Percentiles rank a stretch among this genome's conserved stretches.
phyloP scores from a whole-genome alignment of 2,113 vertebrate species.

The Osmerus mordax region DNA sequence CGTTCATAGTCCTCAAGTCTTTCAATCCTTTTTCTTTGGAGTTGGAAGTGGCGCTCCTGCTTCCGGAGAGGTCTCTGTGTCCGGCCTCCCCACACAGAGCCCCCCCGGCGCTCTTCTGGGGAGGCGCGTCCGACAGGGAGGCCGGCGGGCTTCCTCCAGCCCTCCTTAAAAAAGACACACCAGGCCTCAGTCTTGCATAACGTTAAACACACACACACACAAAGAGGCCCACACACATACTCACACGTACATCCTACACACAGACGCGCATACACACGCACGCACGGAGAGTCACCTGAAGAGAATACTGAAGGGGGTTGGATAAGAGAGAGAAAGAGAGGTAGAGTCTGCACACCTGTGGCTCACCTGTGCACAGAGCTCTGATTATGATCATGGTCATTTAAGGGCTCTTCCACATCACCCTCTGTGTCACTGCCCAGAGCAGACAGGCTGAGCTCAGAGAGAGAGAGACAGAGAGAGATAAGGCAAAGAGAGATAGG shows the following conservation, averaged over 20 bases:
- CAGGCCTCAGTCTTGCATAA: background rate
- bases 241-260: background rate
- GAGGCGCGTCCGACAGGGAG: constrained; percentile 59
- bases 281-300: background rate
- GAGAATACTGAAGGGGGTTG: background rate
- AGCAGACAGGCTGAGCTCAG: constrained; percentile 50
- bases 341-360: background rate
- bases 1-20: constrained; percentile 61
- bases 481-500: constrained; percentile 9
- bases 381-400: constrained; percentile 34
- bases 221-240: background rate
- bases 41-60: constrained; percentile 62
- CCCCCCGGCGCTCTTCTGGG: constrained; percentile 55
- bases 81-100: constrained; percentile 57
- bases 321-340: background rate
- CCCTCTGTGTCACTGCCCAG: constrained; percentile 50
- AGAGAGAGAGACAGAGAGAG: background rate
- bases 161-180: constrained; percentile 28
- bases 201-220: background rate
- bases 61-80: constrained; percentile 63
- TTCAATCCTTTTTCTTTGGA: constrained; percentile 63
- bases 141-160: constrained; percentile 56
- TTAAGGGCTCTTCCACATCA: constrained; percentile 28
- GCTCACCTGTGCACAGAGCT: constrained; percentile 60
- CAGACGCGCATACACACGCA: background rate